Conservation (phyloP, 2,888 invertebrate species). For the Mesorhabditis sp. region DNA sequence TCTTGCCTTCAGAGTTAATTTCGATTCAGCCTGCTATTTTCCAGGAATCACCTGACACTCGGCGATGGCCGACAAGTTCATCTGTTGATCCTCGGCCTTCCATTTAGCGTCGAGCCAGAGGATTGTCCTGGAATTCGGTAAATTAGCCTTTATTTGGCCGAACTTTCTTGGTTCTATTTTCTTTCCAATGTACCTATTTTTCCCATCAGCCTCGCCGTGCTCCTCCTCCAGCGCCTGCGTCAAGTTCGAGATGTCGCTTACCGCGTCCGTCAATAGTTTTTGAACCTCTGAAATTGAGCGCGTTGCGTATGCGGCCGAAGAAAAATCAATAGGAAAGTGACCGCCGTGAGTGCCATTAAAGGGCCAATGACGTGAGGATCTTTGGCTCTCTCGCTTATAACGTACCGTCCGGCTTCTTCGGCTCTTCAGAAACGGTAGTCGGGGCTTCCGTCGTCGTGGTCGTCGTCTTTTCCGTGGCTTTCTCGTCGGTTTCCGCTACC, state of each 20-base stretch:
- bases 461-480: not conserved
- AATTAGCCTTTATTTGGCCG: not conserved
- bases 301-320: not conserved
- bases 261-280: slow-evolving; percentile 23
- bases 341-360: no score
- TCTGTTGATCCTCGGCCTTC: slow-evolving; percentile 44
- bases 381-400: not conserved
- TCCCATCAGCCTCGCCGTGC: slow-evolving; percentile 26
- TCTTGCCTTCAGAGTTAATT: not conserved
- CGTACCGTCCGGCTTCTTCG: slow-evolving; percentile 9
- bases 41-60: slow-evolving; percentile 50
- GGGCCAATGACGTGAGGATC: not conserved
- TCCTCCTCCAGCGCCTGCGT: slow-evolving; percentile 31
- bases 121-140: slow-evolving; percentile 24
- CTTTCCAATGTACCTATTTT: slow-evolving; percentile 19
- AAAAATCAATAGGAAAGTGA: not conserved
- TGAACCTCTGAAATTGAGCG: slow-evolving; percentile 18
- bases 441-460: slow-evolving; percentile 11
- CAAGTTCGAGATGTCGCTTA: slow-evolving; percentile 23
- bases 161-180: not conserved
- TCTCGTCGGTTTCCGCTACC: no score
- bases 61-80: slow-evolving; percentile 37
- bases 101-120: slow-evolving; percentile 51
- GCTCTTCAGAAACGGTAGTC: slow-evolving; percentile 7
- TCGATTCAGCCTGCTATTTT: slow-evolving; percentile 22